These are phyloP conservation scores for Poeciliopsis occidentalis DNA, from an alignment of 2,113 vertebrate genomes.

Conservation along the genomic window DNA sequence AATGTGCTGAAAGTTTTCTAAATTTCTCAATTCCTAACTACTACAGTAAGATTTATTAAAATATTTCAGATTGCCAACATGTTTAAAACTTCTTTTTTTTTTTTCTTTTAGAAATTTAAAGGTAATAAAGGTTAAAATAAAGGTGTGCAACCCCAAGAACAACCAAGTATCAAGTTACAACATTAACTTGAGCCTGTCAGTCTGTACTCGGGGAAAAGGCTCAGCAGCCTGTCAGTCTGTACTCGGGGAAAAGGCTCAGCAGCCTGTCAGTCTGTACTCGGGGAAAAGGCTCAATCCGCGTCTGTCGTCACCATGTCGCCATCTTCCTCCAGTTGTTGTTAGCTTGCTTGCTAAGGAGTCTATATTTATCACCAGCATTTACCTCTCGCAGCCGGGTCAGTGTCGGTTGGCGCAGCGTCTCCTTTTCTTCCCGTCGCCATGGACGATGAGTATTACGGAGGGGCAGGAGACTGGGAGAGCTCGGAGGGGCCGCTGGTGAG, in stretches of 20 bases:
- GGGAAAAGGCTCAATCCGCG: rapidly evolving
- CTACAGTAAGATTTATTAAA: not conserved
- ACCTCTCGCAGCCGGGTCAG: not conserved
- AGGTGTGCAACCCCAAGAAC: not conserved
- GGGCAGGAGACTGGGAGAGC: constrained; percentile 78
- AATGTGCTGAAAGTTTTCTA: too few relatives aligned
- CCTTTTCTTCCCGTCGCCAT: constrained; percentile 51
- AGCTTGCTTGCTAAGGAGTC: constrained; percentile 37
- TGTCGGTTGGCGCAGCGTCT: not conserved
- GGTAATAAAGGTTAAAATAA: not conserved
- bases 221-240: too few relatives aligned
- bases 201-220: not conserved
- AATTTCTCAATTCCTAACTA: too few relatives aligned
- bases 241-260: too few relatives aligned
- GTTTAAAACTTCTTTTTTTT: too few relatives aligned
- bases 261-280: constrained; percentile 23
- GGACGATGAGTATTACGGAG: constrained; percentile 81
- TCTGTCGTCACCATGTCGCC: constrained; percentile 25
- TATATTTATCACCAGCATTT: constrained; percentile 7
- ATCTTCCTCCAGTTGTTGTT: constrained; percentile 67
- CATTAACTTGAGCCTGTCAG: constrained; percentile 7
- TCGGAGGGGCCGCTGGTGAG: constrained; percentile 73
- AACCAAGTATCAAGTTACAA: not conserved
- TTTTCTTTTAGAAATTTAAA: too few relatives aligned
- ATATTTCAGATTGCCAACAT: too few relatives aligned